Base-by-base conservation (phyloP, 2,888 invertebrate genomes). In the Rhaphigaster nebulosa region DNA sequence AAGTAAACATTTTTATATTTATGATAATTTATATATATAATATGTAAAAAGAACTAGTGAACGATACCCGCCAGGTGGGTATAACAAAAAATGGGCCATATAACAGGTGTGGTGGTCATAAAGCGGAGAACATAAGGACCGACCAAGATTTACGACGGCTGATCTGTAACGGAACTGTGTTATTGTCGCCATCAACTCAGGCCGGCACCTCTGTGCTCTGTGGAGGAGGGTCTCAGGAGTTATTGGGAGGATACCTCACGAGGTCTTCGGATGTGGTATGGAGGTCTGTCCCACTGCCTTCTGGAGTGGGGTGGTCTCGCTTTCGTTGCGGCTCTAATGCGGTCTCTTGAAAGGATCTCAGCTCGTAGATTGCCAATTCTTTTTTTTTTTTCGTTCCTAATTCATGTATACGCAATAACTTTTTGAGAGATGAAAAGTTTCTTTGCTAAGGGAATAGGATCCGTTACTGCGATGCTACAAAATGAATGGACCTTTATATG, bases 51-150 rank as follows among this genome's bases (percentile, higher is more conserved):
- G 29, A 65, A 29, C 29, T 29, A 18, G 4, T 0, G 20, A 76
- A 76, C 20, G 70, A 38, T 38, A 76, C 70, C 38, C 20, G 29
- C 70, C 70, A 38, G 70, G 34, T 76, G 70, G 70, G 70, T 38
- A 34, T 38, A 34, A 76, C 38, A 76, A 76, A 76, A 76, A 76
- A 76, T 76, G 34, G 70, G 70, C 70, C 38, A 76, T 76, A 76
- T 76, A 76, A 23, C 70, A 76, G 70, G 70, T 34, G 70, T 76
- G 70, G 4, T 34, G 70, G 23, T 76, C 70, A 38, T 76, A 76
- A 76, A 76, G 3, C 8, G 15, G 34, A 76, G 70, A 76, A 76
- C 70, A 38, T 76, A 76, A 38, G 70, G 38, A 38, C 70, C 70
- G 70, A 34, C 70, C 34, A 76, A 23, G 70, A 76, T 76, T 76